Evolutionary conservation across 2,113 vertebrate genomes (phyloP).

Genomic region (Tursiops truncatus): DNA sequence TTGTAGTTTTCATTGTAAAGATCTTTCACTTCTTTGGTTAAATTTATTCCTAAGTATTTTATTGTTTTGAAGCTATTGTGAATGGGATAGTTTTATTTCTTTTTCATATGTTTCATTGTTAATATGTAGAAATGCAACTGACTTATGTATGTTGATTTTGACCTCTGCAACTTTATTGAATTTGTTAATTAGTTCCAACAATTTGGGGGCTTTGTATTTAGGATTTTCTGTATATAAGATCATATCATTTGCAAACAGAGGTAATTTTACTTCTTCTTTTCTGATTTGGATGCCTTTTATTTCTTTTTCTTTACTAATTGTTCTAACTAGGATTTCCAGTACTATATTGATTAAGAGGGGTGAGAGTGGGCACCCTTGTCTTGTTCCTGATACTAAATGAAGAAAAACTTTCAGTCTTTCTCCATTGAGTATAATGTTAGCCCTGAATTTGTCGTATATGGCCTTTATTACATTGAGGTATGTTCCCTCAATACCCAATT

Average conservation of each 20-base stretch:
- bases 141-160: neutral
- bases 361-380: neutral
- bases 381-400: neutral
- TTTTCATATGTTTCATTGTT: neutral
- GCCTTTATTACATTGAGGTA: neutral
- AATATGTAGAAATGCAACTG: neutral
- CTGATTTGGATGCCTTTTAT: neutral
- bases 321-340: neutral
- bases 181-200: neutral
- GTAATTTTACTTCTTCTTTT: neutral
- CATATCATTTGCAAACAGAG: neutral
- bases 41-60: neutral
- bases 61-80: neutral
- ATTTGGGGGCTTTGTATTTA: neutral
- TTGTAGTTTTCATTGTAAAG: neutral
- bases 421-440: neutral
- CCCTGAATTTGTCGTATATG: neutral
- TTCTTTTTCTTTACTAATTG: neutral
- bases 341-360: neutral
- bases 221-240: neutral
- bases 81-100: neutral
- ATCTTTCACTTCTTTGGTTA: neutral
- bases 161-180: neutral
- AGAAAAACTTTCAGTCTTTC: neutral
- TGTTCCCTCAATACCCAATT: neutral